Conservation (phyloP, 2,888 invertebrate genomes). For the Drosophila bunnanda region DNA sequence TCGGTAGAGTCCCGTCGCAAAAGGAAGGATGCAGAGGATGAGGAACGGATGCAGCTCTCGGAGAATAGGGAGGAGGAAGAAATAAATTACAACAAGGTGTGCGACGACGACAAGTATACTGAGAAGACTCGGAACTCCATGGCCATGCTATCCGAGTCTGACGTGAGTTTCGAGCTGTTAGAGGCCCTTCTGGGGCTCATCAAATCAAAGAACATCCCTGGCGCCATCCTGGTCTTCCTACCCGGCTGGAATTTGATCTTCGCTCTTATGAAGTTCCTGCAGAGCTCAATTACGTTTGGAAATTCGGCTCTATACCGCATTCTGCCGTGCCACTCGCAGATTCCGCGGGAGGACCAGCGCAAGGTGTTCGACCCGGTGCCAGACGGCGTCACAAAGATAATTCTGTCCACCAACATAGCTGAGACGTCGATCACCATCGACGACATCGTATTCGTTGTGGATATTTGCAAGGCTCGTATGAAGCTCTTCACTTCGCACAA, state of each 20-base stretch:
- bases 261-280: constrained; percentile 93
- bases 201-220: constrained; percentile 87
- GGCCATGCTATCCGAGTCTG: constrained; percentile 93
- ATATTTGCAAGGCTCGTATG: constrained; percentile 98
- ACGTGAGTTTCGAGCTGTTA: constrained; percentile 95
- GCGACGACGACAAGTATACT: constrained; percentile 85
- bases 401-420: constrained; percentile 98
- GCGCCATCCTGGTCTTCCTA: constrained; percentile 96
- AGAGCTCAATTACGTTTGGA: constrained; percentile 90
- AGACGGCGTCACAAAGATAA: constrained; percentile 94
- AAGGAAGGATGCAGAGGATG: constrained; percentile 89
- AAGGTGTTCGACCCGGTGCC: constrained; percentile 96
- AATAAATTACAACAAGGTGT: constrained; percentile 91
- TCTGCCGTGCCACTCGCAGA: constrained; percentile 98
- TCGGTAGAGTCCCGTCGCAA: constrained; percentile 89
- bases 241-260: constrained; percentile 99
- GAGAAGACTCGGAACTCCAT: constrained; percentile 89
- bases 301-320: constrained; percentile 88
- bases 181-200: constrained; percentile 91
- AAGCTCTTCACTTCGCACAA: constrained; percentile 99
- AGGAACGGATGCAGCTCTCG: constrained; percentile 86
- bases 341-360: constrained; percentile 97
- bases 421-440: constrained; percentile 99
- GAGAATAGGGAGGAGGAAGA: constrained; percentile 88
- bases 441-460: constrained; percentile 98